These are phyloP conservation scores for Seriola rivoliana DNA, from an alignment of 2,113 vertebrate species.

Conservation along the genomic window DNA sequence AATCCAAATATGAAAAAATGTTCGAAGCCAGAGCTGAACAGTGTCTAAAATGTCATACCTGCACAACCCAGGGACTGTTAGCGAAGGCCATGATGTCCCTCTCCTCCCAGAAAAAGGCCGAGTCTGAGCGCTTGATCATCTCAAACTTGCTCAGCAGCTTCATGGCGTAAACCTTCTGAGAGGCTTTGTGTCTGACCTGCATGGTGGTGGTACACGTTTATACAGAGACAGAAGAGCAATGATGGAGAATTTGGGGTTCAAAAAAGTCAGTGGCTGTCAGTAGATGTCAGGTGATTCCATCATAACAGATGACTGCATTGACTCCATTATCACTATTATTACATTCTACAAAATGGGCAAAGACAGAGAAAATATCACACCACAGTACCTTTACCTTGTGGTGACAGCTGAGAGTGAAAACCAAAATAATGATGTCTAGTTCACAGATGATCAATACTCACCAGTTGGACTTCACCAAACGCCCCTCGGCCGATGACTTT, in stretches of 20 bases:
- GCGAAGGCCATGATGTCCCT: slow-evolving; percentile 99
- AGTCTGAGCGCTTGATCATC: slow-evolving; percentile 99
- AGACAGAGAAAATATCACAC: too few species aligned
- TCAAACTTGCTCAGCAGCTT: slow-evolving; percentile 99
- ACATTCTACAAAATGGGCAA: too few species aligned
- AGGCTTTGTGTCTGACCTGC: slow-evolving; percentile 96
- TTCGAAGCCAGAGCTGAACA: neutral
- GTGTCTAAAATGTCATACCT: slow-evolving; percentile 84
- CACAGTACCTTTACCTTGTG: too few species aligned
- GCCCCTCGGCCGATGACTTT: slow-evolving; percentile 99
- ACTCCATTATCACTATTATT: too few species aligned
- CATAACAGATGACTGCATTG: too few species aligned
- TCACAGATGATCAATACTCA: slow-evolving; percentile 79
- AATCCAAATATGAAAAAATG: neutral
- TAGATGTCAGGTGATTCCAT: neutral
- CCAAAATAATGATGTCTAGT: too few species aligned
- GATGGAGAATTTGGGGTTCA: neutral
- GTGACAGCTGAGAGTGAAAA: too few species aligned
- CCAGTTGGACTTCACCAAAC: slow-evolving; percentile 98
- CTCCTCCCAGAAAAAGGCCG: slow-evolving; percentile 99
- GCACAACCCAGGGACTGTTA: slow-evolving; percentile 98
- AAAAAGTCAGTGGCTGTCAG: neutral
- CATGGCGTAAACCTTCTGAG: slow-evolving; percentile 98
- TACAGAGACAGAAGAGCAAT: neutral
- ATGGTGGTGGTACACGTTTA: neutral